Percentiles rank a stretch among this genome's conserved stretches.
These are phyloP conservation scores for Macrostomum cliftonense DNA, from an alignment of 2,888 invertebrate species.

Conservation along the genomic window DNA sequence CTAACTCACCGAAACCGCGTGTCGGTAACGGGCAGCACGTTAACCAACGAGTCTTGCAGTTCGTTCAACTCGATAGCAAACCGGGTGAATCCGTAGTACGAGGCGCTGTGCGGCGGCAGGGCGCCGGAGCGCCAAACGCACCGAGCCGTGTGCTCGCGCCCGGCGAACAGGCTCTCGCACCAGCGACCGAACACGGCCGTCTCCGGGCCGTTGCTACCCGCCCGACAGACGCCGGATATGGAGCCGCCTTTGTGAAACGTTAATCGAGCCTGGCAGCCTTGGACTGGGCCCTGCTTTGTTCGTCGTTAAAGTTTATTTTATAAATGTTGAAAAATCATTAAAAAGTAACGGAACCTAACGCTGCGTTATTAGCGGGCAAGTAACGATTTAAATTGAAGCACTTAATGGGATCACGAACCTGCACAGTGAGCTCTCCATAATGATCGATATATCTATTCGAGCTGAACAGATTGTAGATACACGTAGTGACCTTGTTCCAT, in stretches of 20 bases:
- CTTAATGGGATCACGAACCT: slow-evolving; percentile 14
- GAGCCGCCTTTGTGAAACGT: not conserved
- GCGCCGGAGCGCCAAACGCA: slow-evolving; percentile 41
- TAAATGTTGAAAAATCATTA: too few relatives aligned
- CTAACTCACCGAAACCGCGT: slow-evolving; percentile 56
- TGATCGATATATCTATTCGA: slow-evolving; percentile 68
- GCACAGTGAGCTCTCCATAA: slow-evolving; percentile 59
- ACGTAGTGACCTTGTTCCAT: slow-evolving; percentile 67
- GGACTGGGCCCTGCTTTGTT: not conserved
- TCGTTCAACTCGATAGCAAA: slow-evolving; percentile 69
- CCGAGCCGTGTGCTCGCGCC: not conserved
- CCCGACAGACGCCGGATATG: not conserved
- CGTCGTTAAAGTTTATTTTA: too few relatives aligned
- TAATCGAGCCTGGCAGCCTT: not conserved
- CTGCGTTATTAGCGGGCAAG: too few relatives aligned
- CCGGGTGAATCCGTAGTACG: slow-evolving; percentile 63
- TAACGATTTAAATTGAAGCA: too few relatives aligned
- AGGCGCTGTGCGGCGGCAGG: slow-evolving; percentile 58
- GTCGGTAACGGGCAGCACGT: slow-evolving; percentile 52
- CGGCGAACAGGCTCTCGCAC: not conserved
- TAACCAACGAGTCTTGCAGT: slow-evolving; percentile 33
- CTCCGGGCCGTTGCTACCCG: not conserved
- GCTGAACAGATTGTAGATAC: slow-evolving; percentile 64
- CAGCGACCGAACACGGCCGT: not conserved
- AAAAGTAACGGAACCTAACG: too few relatives aligned